Evolutionary conservation across 2,797 vertebrate species (phyloP).

Genomic region (Cryptoblepharus egeriae): DNA sequence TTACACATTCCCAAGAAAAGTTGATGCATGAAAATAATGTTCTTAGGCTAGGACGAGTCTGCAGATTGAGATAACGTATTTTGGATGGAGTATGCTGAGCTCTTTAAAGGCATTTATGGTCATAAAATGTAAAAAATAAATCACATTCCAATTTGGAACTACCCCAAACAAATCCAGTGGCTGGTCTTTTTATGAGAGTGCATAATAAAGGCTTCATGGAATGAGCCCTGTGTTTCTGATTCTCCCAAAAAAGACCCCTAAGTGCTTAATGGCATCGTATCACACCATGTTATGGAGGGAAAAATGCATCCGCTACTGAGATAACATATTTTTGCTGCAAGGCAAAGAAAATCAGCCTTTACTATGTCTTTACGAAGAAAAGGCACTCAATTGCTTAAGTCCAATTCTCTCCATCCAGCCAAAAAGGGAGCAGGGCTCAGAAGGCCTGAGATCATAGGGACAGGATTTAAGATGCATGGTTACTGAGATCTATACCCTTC

Average conservation of each 20-base stretch:
- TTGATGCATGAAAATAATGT: constrained; percentile 23
- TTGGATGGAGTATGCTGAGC: not conserved
- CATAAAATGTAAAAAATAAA: not conserved
- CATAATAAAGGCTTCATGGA: not conserved
- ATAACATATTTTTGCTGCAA: not conserved
- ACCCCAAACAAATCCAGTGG: not conserved
- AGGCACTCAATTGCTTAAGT: accelerated
- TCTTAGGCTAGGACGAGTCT: not conserved
- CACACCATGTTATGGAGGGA: not conserved
- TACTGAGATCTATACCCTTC: no score
- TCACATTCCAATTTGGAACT: not conserved
- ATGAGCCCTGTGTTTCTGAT: not conserved
- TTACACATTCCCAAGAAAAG: constrained; percentile 32
- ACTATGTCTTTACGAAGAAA: not conserved
- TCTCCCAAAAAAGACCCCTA: accelerated
- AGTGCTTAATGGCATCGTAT: not conserved
- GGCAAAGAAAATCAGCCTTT: accelerated
- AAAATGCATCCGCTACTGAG: not conserved
- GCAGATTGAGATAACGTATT: constrained; percentile 13
- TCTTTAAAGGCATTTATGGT: not conserved
- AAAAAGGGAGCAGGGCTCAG: no score
- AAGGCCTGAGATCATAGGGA: no score
- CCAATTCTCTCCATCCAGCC: no score
- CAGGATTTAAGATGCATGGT: no score
- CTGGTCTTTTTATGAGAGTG: not conserved